These are phyloP conservation scores for Sturnus vulgaris DNA, from an alignment of 2,113 vertebrate genomes.

Conservation along the genomic window DNA sequence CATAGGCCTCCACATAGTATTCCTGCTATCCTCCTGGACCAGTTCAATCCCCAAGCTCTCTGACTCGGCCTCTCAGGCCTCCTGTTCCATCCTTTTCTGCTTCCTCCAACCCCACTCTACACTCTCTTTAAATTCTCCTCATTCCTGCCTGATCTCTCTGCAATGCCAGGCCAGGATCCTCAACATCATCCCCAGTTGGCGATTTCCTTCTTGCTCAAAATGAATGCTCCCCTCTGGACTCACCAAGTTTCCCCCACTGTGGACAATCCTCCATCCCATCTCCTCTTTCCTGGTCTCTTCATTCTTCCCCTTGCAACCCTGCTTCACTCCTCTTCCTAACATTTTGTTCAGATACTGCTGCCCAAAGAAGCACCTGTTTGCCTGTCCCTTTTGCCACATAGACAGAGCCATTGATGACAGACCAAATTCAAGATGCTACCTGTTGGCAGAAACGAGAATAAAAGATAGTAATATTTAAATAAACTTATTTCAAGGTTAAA, in stretches of 20 bases:
- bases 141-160: not conserved
- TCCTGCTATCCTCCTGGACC: not conserved
- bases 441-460: not conserved
- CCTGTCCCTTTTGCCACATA: not conserved
- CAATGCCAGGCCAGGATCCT: not conserved
- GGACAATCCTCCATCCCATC: not conserved
- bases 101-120: not conserved
- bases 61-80: not conserved
- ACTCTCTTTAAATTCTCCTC: not conserved
- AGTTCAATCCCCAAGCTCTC: not conserved
- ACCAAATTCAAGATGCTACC: not conserved
- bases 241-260: not conserved
- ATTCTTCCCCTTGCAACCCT: not conserved
- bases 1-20: not conserved
- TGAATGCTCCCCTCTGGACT: not conserved
- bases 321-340: not conserved
- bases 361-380: not conserved
- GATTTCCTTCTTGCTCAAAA: not conserved
- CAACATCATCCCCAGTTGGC: not conserved
- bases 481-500: not conserved
- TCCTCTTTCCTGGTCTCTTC: not conserved
- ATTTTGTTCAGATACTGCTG: not conserved
- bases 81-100: not conserved
- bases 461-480: not conserved
- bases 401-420: accelerated